Evolutionary conservation across 2,113 vertebrate genomes (phyloP).

Genomic region (Brachyhypopomus occidentalis): DNA sequence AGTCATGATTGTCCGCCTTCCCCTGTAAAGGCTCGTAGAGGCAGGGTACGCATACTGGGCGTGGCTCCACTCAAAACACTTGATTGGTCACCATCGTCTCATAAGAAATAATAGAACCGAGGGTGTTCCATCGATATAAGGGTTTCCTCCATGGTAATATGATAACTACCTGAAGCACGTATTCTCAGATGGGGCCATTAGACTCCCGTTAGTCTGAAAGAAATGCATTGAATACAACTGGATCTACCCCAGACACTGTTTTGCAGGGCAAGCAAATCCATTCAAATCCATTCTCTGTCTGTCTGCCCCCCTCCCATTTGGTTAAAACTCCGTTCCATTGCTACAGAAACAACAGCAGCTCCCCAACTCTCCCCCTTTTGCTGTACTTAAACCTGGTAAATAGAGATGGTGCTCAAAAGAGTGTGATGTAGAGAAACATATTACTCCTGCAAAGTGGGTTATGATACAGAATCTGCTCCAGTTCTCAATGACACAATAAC

Average conservation of each 20-base stretch:
- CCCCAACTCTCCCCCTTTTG: background rate
- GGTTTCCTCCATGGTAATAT: background rate
- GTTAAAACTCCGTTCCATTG: background rate
- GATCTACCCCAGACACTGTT: background rate
- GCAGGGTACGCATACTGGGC: slow-evolving; percentile 35
- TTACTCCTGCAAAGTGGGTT: background rate
- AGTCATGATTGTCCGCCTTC: background rate
- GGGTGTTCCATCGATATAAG: background rate
- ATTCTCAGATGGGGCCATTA: background rate
- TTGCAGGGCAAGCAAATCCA: background rate
- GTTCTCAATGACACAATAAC: slow-evolving; percentile 20
- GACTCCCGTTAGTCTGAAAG: background rate
- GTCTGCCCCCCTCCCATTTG: background rate
- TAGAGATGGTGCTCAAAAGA: background rate
- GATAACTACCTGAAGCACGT: background rate
- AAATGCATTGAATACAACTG: background rate
- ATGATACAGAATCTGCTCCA: slow-evolving; percentile 11
- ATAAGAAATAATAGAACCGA: background rate
- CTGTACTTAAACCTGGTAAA: too few species aligned
- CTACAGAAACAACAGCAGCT: background rate
- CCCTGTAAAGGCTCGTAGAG: background rate
- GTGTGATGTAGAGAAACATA: background rate
- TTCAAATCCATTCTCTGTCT: background rate
- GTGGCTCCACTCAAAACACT: slow-evolving; percentile 34
- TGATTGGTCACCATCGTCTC: slow-evolving; percentile 18